phyloP scores from a whole-genome alignment of 2,888 invertebrate species.

The Galerucella nymphaeae region DNA sequence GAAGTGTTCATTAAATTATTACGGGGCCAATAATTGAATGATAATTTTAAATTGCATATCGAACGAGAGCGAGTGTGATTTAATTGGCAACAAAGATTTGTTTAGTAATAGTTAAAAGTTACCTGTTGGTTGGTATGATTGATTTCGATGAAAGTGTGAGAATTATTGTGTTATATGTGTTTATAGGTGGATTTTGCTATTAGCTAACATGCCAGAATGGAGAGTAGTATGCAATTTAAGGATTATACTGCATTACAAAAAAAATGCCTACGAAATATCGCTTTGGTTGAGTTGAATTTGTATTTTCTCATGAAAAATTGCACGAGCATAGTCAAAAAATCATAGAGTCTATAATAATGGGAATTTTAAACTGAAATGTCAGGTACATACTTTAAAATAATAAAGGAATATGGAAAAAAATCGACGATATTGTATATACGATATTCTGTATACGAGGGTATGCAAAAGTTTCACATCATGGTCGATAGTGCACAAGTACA shows the following conservation, averaged over 20 bases:
- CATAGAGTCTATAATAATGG: too few relatives aligned
- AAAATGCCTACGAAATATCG: neutral
- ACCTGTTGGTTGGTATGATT: conserved; percentile 34
- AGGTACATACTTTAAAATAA: too few relatives aligned
- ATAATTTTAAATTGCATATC: conserved; percentile 34
- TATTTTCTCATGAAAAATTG: too few relatives aligned
- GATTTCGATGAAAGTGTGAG: conserved; percentile 46
- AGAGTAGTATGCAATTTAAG: neutral
- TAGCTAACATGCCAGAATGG: conserved; percentile 6
- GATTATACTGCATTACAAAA: conserved; percentile 10
- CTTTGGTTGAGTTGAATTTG: too few relatives aligned
- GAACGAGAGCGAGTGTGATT: conserved; percentile 26
- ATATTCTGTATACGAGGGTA: too few relatives aligned
- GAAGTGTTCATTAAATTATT: conserved; percentile 41
- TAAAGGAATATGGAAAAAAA: too few relatives aligned
- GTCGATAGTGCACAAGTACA: too few relatives aligned
- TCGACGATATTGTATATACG: too few relatives aligned
- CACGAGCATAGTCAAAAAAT: too few relatives aligned
- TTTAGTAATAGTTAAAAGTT: conserved; percentile 28
- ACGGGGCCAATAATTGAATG: conserved; percentile 36
- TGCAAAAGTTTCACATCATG: too few relatives aligned
- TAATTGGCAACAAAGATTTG: conserved; percentile 25
- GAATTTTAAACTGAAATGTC: too few relatives aligned
- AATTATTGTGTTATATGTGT: conserved; percentile 35
- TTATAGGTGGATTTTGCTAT: conserved; percentile 17